Base-by-base conservation (phyloP, 2,113 vertebrate species). In the Anarrhichthys ocellatus region DNA sequence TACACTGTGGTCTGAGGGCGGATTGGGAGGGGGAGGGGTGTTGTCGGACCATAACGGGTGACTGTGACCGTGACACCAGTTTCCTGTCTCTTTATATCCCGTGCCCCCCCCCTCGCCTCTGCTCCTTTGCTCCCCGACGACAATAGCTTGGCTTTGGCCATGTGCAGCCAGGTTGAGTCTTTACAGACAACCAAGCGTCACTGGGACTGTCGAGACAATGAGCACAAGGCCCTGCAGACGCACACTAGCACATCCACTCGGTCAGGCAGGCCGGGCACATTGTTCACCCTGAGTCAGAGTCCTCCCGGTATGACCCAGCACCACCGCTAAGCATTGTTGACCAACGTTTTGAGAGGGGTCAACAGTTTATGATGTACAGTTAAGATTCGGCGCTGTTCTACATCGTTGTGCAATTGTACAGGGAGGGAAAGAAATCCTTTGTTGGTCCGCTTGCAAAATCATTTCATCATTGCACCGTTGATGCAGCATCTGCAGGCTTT, bases 81-180 rank as follows among this genome's bases (percentile, higher is more conserved):
- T 93, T 94, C 93, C 94, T 92, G 92, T 89, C 89, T 86, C 80
- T 87, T 77, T 76, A 80, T 87, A 91, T 92, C 89, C 88, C 40
- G 71, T 50, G 40, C 14, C 44, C 3, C 3, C 10, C 77, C 48
- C 52, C 79, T 36, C 69, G 66, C 9, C 71, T 64, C 52, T 56
- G 44, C 86, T 89, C 81, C 65, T 67, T 70, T 77, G 70, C 75
- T 61, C 58, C 66, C 83, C 75, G 82, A 92, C 68, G 48, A 94
- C 92, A 92, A 92, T 89, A 87, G 87, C 27, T 2, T 29, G 2
- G 34, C 82, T 69, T 61, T 75, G 78, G 66, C 76, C 44, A 9
- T 44, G 71, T 44, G 71, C 81, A 42, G 72, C 65, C 76, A 77
- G 76, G 76, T 85, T 76, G 80, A 80, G 48, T 66, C 59, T 81